phyloP scores from a whole-genome alignment of 2,888 invertebrate species.

The Caenorhabditis auriculariae region DNA sequence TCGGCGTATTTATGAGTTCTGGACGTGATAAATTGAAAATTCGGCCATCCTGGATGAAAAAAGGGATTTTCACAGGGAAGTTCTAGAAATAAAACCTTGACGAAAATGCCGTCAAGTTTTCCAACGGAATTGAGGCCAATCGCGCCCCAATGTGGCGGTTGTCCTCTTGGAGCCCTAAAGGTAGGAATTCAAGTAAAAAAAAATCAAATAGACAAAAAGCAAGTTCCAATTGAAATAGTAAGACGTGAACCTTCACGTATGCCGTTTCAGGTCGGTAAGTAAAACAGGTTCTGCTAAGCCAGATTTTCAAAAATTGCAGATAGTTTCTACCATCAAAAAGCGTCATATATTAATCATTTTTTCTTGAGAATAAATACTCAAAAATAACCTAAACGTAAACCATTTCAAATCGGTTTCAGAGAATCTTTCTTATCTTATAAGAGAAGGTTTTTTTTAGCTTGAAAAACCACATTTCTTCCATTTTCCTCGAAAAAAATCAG shows the following conservation, averaged over 20 bases:
- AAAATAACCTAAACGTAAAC: no score
- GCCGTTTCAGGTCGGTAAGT: background rate
- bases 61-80: background rate
- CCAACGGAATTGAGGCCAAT: constrained; percentile 12
- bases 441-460: no score
- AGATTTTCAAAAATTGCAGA: background rate
- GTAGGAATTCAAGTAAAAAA: background rate
- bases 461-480: no score
- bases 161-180: constrained; percentile 31
- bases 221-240: no score
- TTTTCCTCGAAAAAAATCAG: no score
- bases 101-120: constrained; percentile 30
- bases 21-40: constrained; percentile 15
- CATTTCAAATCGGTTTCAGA: no score
- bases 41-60: constrained; percentile 3
- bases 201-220: no score
- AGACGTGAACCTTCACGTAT: background rate
- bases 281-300: background rate
- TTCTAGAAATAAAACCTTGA: constrained; percentile 8
- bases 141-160: constrained; percentile 32
- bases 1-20: constrained; percentile 9
- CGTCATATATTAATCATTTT: no score
- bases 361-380: no score
- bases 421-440: no score
- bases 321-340: no score